Percentiles rank a stretch among this genome's conserved stretches.
Conservation (phyloP, 1,140 invertebrate species). For the Piezodorus guildinii region DNA sequence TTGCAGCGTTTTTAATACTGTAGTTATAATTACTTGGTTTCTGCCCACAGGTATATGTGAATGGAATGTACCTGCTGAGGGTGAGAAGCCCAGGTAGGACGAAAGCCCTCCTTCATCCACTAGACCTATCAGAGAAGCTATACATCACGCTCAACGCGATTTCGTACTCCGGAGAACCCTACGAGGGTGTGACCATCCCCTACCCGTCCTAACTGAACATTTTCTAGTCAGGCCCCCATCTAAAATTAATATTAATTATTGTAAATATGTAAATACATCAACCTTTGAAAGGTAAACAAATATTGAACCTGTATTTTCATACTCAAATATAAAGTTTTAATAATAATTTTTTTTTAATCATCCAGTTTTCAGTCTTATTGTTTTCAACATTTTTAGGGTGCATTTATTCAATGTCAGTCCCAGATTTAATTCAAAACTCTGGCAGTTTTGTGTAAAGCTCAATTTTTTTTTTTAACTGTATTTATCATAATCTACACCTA, state of each 20-base stretch:
- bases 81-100: conserved; percentile 14
- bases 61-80: conserved; percentile 21
- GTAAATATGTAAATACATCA: neutral
- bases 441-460: too few species aligned
- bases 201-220: conserved; percentile 8
- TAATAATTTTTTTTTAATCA: too few species aligned
- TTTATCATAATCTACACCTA: too few species aligned
- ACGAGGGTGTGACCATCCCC: neutral
- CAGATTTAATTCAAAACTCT: too few species aligned
- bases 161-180: conserved; percentile 15
- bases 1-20: too few species aligned
- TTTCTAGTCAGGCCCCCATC: conserved; percentile 12
- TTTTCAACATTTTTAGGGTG: too few species aligned
- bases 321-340: too few species aligned
- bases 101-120: conserved; percentile 24
- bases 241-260: conserved; percentile 4
- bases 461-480: too few species aligned
- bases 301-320: too few species aligned
- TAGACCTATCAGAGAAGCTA: conserved; percentile 21
- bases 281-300: too few species aligned
- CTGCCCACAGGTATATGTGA: conserved; percentile 21
- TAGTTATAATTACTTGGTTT: neutral
- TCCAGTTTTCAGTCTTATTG: too few species aligned
- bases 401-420: too few species aligned
- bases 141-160: conserved; percentile 22